A percentile compares a stretch with the other conserved stretches of the same genome.
Evolutionary conservation across 2,797 vertebrate species (phyloP).

Genomic region (Hafferia zeledoni): DNA sequence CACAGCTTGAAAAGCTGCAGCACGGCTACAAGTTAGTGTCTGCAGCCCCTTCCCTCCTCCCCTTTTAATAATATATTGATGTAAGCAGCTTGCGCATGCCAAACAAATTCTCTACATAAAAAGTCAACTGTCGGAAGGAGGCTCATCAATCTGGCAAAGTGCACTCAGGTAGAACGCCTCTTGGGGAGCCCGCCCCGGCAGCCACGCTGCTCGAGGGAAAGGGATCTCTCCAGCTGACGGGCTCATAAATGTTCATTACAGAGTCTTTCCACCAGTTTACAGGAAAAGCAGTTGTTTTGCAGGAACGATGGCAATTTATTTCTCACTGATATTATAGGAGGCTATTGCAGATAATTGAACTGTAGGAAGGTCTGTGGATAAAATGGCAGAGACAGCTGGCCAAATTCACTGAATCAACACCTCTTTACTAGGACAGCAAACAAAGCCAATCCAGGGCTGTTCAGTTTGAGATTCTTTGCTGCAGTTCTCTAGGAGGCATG

Average conservation of each 20-base stretch:
- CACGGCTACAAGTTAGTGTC: neutral
- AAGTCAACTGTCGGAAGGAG: slow-evolving; percentile 87
- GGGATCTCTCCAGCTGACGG: slow-evolving; percentile 28
- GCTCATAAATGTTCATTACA: slow-evolving; percentile 74
- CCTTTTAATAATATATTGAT: slow-evolving; percentile 77
- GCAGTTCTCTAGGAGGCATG: neutral
- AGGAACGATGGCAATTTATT: slow-evolving; percentile 10
- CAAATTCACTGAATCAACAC: neutral
- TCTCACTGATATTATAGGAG: slow-evolving; percentile 49
- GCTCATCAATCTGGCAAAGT: slow-evolving; percentile 83
- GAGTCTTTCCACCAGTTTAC: slow-evolving; percentile 27
- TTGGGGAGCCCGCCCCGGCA: slow-evolving; percentile 51
- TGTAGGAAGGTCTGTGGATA: neutral
- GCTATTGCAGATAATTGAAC: neutral
- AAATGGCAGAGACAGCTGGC: neutral
- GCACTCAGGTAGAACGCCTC: slow-evolving; percentile 77
- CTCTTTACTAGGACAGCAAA: neutral
- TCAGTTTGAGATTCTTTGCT: neutral
- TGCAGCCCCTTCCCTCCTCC: slow-evolving; percentile 62
- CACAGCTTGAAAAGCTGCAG: neutral
- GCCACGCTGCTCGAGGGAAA: slow-evolving; percentile 59
- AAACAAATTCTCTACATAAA: slow-evolving; percentile 85
- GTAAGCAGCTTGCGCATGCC: slow-evolving; percentile 83
- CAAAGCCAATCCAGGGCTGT: neutral
- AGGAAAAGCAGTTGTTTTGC: slow-evolving; percentile 54